Conservation (phyloP, 1,140 invertebrate genomes). For the Cyclina sinensis region DNA sequence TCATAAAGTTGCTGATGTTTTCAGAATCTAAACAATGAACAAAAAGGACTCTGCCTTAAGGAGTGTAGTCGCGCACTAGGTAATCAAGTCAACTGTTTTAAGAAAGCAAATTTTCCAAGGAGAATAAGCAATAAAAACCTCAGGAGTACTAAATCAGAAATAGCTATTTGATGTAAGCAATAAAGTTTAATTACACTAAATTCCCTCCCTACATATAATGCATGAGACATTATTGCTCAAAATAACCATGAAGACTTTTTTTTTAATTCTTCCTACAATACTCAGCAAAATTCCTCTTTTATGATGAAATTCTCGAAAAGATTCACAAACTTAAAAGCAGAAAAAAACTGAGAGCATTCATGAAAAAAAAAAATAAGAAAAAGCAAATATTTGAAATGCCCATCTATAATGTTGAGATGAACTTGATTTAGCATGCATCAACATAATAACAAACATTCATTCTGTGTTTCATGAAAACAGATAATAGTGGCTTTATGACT, state of each 20-base stretch:
- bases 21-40: too few species aligned
- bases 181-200: background rate
- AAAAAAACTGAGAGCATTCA: background rate
- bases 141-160: background rate
- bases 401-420: constrained; percentile 10
- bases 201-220: background rate
- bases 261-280: background rate
- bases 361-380: too few species aligned
- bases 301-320: background rate
- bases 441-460: constrained; percentile 4
- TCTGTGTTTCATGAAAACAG: background rate
- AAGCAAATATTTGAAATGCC: constrained; percentile 2
- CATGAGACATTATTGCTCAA: background rate
- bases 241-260: background rate
- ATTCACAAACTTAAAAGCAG: background rate
- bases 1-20: too few species aligned
- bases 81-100: too few species aligned
- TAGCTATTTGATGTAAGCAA: background rate
- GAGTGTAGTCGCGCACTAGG: too few species aligned
- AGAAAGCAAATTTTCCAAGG: too few species aligned
- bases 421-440: constrained; percentile 1
- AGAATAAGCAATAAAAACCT: background rate
- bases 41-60: too few species aligned
- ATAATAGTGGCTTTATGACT: too few species aligned
- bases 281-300: background rate